Base-by-base conservation (phyloP, 1,140 invertebrate species). In the Brachionus rubens region DNA sequence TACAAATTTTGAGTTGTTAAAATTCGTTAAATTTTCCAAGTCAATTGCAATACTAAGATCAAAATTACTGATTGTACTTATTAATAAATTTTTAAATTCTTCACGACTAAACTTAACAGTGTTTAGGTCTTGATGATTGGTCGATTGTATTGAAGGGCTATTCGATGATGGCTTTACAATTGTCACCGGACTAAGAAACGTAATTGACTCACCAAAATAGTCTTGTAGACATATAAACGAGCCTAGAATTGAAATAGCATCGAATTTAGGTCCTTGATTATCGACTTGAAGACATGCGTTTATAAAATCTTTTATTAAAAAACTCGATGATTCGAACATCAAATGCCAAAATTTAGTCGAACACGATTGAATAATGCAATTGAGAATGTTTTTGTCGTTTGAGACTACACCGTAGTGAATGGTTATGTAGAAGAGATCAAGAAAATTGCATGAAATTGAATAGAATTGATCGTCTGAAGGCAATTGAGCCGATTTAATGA, bases 231-330 rank as follows among this genome's bases (percentile, higher is more conserved):
- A 91, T 21, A 96, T 85, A 47, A 97, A 84, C 0, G 91, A 90
- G 1, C 92, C 93, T 6, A 98, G 86, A 54, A 97, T 90, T 0
- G 92, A 91, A n/a, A 94, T 89, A 0, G 94, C 93, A 82, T 97
- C 94, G 14, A 90, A 90, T 77, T 93, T 87, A 1, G 94, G 93
- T 76, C 91, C 90, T 90, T 90, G 81, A 87, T 86, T 84, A 90
- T 89, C 41, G 91, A 87, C 82, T 96, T 92, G 9, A 89, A 87
- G 33, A 89, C 91, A 78, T 10, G 93, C 93, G 81, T 92, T 90
- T 46, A 97, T 90, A 79, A 96, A 91, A 85, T 98, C 93, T 24
- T 94, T 84, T 9, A 94, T 85, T 1, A 98, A 85, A 59, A 96
- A 85, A 6, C 93, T 91, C 78, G 91, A 91, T 5, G 94, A 94